Percentiles rank a stretch among this genome's conserved stretches.
Evolutionary conservation across 2,888 invertebrate genomes (phyloP).

Genomic region (Tiliacea aurago): DNA sequence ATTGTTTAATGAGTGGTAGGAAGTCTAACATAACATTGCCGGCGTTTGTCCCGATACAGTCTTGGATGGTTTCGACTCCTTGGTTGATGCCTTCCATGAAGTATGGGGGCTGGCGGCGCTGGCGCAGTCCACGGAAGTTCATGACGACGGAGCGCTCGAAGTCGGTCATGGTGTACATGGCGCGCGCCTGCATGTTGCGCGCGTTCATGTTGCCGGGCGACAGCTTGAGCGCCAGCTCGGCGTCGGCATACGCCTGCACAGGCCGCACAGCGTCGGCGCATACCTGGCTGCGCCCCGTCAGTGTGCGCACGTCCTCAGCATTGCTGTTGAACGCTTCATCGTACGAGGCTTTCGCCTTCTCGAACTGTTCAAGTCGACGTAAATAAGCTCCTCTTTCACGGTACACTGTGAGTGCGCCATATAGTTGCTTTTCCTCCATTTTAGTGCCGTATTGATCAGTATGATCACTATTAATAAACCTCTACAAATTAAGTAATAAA

Average conservation of each 20-base stretch:
- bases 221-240: slow-evolving; percentile 84
- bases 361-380: slow-evolving; percentile 85
- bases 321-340: slow-evolving; percentile 82
- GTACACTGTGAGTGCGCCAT: slow-evolving; percentile 84
- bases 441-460: slow-evolving; percentile 30
- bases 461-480: slow-evolving; percentile 28
- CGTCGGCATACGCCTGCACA: slow-evolving; percentile 84
- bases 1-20: slow-evolving; percentile 83
- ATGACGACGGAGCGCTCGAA: slow-evolving; percentile 87
- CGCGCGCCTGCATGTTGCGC: slow-evolving; percentile 85
- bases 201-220: slow-evolving; percentile 85
- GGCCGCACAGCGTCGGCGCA: slow-evolving; percentile 86
- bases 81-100: slow-evolving; percentile 87
- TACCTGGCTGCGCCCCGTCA: slow-evolving; percentile 85
- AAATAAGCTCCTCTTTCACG: slow-evolving; percentile 85
- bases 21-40: slow-evolving; percentile 86
- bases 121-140: slow-evolving; percentile 82
- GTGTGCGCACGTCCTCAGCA: slow-evolving; percentile 82
- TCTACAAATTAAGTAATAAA: slow-evolving; percentile 50
- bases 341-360: slow-evolving; percentile 84
- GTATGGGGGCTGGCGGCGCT: slow-evolving; percentile 84
- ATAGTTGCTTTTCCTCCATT: slow-evolving; percentile 85
- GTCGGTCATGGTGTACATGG: slow-evolving; percentile 87
- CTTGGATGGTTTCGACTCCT: slow-evolving; percentile 86
- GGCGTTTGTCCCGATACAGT: slow-evolving; percentile 85